phyloP scores from a whole-genome alignment of 2,888 invertebrate species.

The Callinectes sapidus region DNA sequence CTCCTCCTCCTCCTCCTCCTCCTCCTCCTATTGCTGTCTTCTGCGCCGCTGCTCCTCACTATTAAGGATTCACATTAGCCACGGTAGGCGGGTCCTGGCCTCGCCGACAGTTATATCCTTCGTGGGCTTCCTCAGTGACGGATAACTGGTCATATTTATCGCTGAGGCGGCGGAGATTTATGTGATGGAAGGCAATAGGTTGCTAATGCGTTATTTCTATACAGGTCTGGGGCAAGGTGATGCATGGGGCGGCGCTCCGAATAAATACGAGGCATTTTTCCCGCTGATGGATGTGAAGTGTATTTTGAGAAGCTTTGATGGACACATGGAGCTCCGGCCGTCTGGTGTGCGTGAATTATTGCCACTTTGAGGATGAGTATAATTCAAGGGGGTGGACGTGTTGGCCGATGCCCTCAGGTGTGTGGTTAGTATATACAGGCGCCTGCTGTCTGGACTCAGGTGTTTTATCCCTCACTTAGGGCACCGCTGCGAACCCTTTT shows the following conservation, averaged over 20 bases:
- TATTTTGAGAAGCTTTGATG: slow-evolving; percentile 32
- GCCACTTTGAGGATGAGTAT: not conserved
- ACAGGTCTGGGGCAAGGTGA: slow-evolving; percentile 47
- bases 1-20: not conserved
- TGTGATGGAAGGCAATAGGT: slow-evolving; percentile 49
- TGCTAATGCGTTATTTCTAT: slow-evolving; percentile 65
- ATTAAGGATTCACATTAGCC: slow-evolving; percentile 51
- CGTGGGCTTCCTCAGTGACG: slow-evolving; percentile 27
- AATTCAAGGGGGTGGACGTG: not conserved
- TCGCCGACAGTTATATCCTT: slow-evolving; percentile 50
- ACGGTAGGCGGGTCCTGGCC: slow-evolving; percentile 46
- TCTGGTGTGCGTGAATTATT: not conserved
- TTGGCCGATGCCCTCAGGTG: not conserved
- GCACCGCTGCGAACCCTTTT: not conserved
- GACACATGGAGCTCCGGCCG: slow-evolving; percentile 4
- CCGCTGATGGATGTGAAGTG: slow-evolving; percentile 45
- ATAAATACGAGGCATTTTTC: slow-evolving; percentile 11
- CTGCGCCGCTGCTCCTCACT: not conserved
- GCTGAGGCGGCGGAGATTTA: slow-evolving; percentile 41
- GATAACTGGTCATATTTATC: slow-evolving; percentile 39
- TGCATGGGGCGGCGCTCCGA: slow-evolving; percentile 29
- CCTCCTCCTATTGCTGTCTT: not conserved
- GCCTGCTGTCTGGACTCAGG: not conserved
- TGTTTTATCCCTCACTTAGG: not conserved
- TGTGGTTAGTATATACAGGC: not conserved